Evolutionary conservation across 92 coral and sea anemone species (phyloP).

Genomic region (Chrysogorgia sp.): DNA sequence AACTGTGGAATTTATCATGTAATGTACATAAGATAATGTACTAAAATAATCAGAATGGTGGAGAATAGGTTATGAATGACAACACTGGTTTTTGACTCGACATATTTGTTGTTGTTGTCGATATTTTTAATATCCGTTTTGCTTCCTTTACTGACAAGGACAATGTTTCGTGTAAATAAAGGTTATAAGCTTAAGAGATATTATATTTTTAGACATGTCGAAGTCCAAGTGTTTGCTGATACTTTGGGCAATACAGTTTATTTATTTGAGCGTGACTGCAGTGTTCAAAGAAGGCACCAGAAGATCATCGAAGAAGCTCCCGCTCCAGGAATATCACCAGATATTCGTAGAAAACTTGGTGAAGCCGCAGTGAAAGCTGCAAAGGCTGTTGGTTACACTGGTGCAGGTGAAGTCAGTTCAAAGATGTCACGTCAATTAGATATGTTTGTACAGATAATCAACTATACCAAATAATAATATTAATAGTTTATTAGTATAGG

Average conservation of each 20-base stretch:
- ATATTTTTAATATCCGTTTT: no score
- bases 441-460: no score
- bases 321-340: constrained; percentile 92
- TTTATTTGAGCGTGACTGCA: constrained; percentile 97
- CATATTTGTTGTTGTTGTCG: no score
- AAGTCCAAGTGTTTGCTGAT: constrained; percentile 98
- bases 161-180: background rate
- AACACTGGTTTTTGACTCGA: no score
- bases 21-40: no score
- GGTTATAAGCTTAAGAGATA: background rate
- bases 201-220: constrained; percentile 77
- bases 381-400: constrained; percentile 95
- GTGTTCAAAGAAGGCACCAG: constrained; percentile 97
- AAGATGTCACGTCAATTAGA: no score
- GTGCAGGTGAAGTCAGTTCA: constrained; percentile 85
- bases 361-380: constrained; percentile 99
- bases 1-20: no score
- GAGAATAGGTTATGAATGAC: no score
- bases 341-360: constrained; percentile 81
- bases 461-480: no score
- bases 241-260: constrained; percentile 89
- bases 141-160: background rate
- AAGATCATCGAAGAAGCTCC: constrained; percentile 99
- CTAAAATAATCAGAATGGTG: no score
- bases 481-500: no score